Evolutionary conservation across 2,888 invertebrate genomes (phyloP).

Genomic region (Diplolepis rosae): DNA sequence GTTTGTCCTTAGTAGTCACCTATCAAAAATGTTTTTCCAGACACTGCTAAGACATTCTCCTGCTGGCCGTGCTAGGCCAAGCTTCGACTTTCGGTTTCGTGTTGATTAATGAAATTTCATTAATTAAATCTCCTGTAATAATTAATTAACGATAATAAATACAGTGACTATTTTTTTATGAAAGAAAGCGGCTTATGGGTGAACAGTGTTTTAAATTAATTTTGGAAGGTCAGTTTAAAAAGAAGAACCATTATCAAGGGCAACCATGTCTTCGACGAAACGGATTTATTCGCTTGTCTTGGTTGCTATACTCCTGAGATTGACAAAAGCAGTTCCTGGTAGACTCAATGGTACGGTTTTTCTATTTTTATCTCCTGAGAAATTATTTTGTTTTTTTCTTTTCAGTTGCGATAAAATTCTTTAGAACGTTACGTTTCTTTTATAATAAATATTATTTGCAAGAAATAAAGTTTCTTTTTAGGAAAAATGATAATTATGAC

Average conservation of each 20-base stretch:
- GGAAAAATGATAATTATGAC: neutral
- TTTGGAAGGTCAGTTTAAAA: neutral
- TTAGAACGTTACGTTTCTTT: neutral
- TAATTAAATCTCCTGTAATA: neutral
- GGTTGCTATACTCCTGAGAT: slow-evolving; percentile 11
- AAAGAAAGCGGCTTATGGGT: neutral
- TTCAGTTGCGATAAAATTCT: neutral
- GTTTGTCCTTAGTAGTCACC: slow-evolving; percentile 1
- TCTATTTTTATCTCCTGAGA: neutral
- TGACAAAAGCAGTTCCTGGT: slow-evolving; percentile 40
- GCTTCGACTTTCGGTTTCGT: slow-evolving; percentile 1
- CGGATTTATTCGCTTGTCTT: slow-evolving; percentile 5
- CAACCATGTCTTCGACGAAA: neutral
- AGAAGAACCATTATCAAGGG: slow-evolving; percentile 9
- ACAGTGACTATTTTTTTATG: neutral
- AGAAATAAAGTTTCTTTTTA: no score
- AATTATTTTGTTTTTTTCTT: neutral
- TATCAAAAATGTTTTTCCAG: slow-evolving; percentile 15
- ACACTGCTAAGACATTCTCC: slow-evolving; percentile 41
- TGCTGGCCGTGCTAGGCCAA: slow-evolving; percentile 32
- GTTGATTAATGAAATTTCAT: neutral
- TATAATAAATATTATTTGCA: neutral
- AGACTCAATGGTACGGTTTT: slow-evolving; percentile 40
- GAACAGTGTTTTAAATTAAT: neutral
- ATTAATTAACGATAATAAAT: neutral